Conservation (phyloP, 2,113 vertebrate genomes). For the Telmatochromis sp. region DNA sequence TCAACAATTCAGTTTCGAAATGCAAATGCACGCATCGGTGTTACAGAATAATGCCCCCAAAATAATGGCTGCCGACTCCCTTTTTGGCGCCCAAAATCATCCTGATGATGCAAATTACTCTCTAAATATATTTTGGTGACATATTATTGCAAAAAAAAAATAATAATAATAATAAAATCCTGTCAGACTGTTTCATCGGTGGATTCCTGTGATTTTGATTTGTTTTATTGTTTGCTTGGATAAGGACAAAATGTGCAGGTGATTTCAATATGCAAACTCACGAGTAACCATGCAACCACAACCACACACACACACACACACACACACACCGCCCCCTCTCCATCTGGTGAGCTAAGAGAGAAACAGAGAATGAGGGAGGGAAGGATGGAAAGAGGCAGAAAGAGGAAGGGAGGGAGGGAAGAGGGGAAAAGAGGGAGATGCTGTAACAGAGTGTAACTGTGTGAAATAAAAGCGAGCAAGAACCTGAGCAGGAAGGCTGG, state of each 20-base stretch:
- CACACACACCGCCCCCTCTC: conserved; percentile 52
- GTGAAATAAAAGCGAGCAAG: neutral
- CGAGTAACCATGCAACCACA: conserved; percentile 22
- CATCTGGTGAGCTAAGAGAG: conserved; percentile 53
- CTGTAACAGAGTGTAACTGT: neutral
- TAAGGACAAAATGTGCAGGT: conserved; percentile 20
- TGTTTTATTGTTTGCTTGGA: neutral
- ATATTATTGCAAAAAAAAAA: neutral
- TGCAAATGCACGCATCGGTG: conserved; percentile 75
- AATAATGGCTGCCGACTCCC: conserved; percentile 64
- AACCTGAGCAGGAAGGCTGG: neutral
- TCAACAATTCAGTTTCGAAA: conserved; percentile 76
- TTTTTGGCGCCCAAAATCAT: conserved; percentile 60
- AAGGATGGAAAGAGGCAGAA: neutral
- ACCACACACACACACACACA: neutral
- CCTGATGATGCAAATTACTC: neutral
- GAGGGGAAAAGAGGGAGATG: neutral
- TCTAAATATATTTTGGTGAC: neutral
- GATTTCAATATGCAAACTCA: conserved; percentile 61
- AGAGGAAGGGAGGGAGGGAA: neutral
- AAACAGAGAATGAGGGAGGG: neutral
- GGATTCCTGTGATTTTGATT: neutral
- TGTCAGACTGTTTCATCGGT: neutral
- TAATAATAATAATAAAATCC: neutral
- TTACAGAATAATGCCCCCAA: conserved; percentile 72